phyloP scores from a whole-genome alignment of 2,113 vertebrate species.

The Silurus glanis region DNA sequence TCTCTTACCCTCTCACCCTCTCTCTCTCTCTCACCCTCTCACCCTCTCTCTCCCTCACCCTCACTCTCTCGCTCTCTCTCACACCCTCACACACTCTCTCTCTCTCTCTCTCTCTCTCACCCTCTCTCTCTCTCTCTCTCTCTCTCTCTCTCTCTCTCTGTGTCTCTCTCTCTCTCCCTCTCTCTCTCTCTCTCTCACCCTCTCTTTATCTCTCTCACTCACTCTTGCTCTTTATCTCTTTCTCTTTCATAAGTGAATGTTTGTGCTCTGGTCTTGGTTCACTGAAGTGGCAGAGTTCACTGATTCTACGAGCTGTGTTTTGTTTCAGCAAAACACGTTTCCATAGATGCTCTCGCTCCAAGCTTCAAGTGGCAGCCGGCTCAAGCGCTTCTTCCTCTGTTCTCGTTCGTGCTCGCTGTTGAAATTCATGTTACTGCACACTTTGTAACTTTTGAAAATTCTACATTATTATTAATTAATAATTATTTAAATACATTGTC shows the following conservation, averaged over 20 bases:
- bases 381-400: too few species aligned
- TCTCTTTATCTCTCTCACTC: too few species aligned
- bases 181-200: not conserved
- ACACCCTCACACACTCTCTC: not conserved
- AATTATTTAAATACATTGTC: not conserved
- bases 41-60: not conserved
- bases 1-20: too few species aligned
- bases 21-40: not conserved
- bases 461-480: not conserved
- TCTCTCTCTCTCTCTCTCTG: not conserved
- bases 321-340: too few species aligned
- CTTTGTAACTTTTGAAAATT: not conserved
- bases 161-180: not conserved
- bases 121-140: not conserved
- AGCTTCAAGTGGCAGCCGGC: too few species aligned
- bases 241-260: too few species aligned
- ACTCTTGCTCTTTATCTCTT: too few species aligned
- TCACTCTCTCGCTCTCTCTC: not conserved
- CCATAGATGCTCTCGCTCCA: too few species aligned
- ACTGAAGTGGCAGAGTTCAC: too few species aligned
- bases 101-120: not conserved
- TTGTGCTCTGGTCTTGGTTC: too few species aligned
- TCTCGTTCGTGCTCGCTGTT: too few species aligned
- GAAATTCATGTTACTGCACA: not conserved
- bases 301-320: too few species aligned